Conservation (phyloP, 2,888 invertebrate genomes). For the Meliscaeva auricollis region DNA sequence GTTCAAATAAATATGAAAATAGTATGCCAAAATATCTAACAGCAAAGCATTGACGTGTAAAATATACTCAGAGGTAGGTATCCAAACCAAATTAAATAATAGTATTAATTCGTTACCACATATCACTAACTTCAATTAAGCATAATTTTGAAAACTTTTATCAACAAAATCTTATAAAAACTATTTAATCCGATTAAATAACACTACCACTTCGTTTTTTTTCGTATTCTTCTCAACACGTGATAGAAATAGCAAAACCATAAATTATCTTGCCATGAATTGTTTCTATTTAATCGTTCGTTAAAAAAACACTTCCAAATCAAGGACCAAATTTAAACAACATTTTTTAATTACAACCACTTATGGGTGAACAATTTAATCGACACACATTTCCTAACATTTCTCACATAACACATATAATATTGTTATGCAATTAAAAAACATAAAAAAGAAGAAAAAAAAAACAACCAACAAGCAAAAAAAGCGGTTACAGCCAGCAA, state of each 20-base stretch:
- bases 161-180: background rate
- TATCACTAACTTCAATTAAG: background rate
- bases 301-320: conserved; percentile 34
- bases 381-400: conserved; percentile 28
- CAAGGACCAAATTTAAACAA: conserved; percentile 32
- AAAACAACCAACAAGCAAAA: conserved; percentile 18
- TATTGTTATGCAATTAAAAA: conserved; percentile 51
- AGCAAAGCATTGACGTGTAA: too few relatives aligned
- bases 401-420: conserved; percentile 28
- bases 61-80: too few relatives aligned
- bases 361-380: conserved; percentile 17
- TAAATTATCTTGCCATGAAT: background rate
- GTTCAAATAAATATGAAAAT: too few relatives aligned
- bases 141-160: background rate
- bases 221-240: background rate
- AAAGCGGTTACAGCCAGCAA: conserved; percentile 45
- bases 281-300: background rate
- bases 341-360: conserved; percentile 15
- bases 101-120: too few relatives aligned
- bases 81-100: too few relatives aligned
- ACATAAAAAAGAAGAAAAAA: too few relatives aligned
- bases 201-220: background rate
- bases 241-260: background rate
- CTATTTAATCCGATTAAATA: background rate
- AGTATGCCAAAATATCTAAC: too few relatives aligned